Percentiles rank a stretch among this genome's conserved stretches.
phyloP scores from a whole-genome alignment of 2,888 invertebrate species.

The Acleris holmiana region DNA sequence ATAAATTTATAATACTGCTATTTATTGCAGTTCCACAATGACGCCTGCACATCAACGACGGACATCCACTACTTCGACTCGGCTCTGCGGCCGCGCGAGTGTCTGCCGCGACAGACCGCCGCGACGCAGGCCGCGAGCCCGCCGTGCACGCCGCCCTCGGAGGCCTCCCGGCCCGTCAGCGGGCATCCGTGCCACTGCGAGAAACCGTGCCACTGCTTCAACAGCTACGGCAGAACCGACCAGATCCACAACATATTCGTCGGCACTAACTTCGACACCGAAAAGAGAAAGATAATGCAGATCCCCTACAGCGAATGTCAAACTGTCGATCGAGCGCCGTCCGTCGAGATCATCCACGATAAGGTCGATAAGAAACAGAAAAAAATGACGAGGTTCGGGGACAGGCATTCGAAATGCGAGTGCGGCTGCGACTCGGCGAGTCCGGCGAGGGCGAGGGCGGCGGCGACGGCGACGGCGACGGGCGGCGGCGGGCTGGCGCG shows the following conservation, averaged over 20 bases:
- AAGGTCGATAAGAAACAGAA: constrained; percentile 30
- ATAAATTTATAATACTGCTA: not conserved
- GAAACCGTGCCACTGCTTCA: constrained; percentile 48
- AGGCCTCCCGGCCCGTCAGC: too few species aligned
- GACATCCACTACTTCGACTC: constrained; percentile 72
- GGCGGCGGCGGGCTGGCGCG: constrained; percentile 37
- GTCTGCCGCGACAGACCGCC: constrained; percentile 38
- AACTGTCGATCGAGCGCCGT: not conserved
- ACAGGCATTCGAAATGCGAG: constrained; percentile 38
- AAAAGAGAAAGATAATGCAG: not conserved
- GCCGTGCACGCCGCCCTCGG: too few species aligned
- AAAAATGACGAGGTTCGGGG: constrained; percentile 6
- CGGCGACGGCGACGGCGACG: constrained; percentile 50
- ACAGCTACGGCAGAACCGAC: not conserved
- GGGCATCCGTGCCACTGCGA: too few species aligned
- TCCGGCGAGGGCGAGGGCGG: constrained; percentile 37
- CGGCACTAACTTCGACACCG: not conserved
- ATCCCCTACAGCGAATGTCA: not conserved
- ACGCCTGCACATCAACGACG: constrained; percentile 70
- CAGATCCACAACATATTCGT: not conserved
- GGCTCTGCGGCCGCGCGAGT: constrained; percentile 46
- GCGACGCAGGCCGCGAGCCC: constrained; percentile 45
- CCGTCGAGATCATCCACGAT: not conserved
- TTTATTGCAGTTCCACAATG: constrained; percentile 71
- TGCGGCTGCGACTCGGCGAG: constrained; percentile 39